These are phyloP conservation scores for Hypotaenidia philippensis DNA, from an alignment of 2,797 vertebrate genomes.

Conservation along the genomic window DNA sequence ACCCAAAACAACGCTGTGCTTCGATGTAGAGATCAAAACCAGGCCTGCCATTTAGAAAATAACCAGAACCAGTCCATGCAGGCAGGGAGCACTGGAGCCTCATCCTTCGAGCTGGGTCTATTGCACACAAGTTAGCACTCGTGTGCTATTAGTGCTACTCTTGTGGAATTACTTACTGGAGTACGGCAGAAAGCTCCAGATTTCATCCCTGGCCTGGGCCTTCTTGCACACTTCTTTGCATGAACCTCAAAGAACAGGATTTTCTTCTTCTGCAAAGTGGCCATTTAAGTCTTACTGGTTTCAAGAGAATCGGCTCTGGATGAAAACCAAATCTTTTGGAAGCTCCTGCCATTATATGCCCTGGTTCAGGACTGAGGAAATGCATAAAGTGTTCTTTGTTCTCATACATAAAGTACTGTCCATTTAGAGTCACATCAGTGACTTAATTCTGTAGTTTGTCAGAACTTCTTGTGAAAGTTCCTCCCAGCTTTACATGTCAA, in stretches of 20 bases:
- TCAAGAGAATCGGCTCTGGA: not conserved
- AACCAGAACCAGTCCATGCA: not conserved
- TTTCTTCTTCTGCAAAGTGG: not conserved
- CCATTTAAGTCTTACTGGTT: not conserved
- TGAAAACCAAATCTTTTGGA: not conserved
- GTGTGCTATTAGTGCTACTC: not conserved
- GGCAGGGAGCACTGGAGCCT: not conserved
- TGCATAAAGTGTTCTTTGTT: not conserved
- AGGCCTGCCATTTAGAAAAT: not conserved
- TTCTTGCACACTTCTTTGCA: not conserved
- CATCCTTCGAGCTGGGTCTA: not conserved
- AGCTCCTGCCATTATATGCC: not conserved
- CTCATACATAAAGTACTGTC: not conserved
- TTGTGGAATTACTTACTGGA: not conserved
- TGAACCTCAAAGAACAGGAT: not conserved
- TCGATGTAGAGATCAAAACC: not conserved
- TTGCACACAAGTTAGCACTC: not conserved
- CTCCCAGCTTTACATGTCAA: not conserved
- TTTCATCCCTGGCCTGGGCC: not conserved
- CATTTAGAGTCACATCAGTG: not conserved
- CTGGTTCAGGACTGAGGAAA: not conserved
- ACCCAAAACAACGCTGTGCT: not conserved
- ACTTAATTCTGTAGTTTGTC: not conserved
- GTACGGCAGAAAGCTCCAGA: not conserved
- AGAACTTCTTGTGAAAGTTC: not conserved